Evolutionary conservation across 2,113 vertebrate genomes (phyloP).

Genomic region (Hippocampus barbouri): DNA sequence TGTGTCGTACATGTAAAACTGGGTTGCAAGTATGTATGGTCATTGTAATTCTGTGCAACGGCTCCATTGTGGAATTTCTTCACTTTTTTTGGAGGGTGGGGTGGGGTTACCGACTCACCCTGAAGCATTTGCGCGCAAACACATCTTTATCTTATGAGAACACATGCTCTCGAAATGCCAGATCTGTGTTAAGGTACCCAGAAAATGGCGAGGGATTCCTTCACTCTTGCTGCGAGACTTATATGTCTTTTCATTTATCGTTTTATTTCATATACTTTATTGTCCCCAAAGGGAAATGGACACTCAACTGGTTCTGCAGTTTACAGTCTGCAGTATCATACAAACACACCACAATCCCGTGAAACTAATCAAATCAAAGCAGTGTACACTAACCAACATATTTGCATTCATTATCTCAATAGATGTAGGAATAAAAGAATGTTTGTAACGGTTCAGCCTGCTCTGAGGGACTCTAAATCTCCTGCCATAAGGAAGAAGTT

Average conservation of each 20-base stretch:
- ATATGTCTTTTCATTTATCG: not conserved
- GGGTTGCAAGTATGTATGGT: not conserved
- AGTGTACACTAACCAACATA: too few species aligned
- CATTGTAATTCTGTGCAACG: not conserved
- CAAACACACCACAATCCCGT: too few species aligned
- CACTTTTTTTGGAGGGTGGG: slow-evolving; percentile 31
- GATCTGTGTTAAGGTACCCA: slow-evolving; percentile 6
- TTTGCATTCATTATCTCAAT: too few species aligned
- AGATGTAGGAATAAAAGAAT: too few species aligned
- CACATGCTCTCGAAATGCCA: slow-evolving; percentile 44
- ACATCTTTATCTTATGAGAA: slow-evolving; percentile 61
- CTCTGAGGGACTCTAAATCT: too few species aligned
- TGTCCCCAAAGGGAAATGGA: too few species aligned
- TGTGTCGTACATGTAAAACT: not conserved
- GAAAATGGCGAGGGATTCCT: slow-evolving; percentile 24
- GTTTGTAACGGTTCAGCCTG: too few species aligned
- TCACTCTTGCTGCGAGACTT: slow-evolving; percentile 9
- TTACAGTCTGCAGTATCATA: too few species aligned
- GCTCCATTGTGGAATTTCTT: not conserved
- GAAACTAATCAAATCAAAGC: too few species aligned
- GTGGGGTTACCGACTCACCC: slow-evolving; percentile 16
- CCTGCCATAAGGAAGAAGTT: too few species aligned
- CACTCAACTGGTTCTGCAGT: too few species aligned
- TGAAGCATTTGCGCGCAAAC: slow-evolving; percentile 35
- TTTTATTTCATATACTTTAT: too few species aligned